Evolutionary conservation across 2,113 vertebrate genomes (phyloP).

Genomic region (Scomber colias): DNA sequence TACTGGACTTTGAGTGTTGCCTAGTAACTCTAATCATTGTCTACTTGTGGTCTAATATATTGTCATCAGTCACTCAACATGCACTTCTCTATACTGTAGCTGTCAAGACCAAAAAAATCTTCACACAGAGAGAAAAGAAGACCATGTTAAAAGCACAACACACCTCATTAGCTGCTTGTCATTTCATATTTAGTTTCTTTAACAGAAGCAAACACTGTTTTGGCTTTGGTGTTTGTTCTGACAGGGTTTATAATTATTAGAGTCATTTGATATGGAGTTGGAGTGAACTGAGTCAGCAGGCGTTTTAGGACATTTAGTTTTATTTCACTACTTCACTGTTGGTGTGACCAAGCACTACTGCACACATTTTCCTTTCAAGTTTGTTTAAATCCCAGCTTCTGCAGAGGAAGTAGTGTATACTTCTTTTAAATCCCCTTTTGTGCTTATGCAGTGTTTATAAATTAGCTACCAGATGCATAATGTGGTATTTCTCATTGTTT

Average conservation of each 20-base stretch:
- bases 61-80: not conserved
- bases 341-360: not conserved
- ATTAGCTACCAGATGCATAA: constrained; percentile 35
- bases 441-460: constrained; percentile 19
- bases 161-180: constrained; percentile 50
- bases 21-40: not conserved
- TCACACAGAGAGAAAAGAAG: not conserved
- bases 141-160: not conserved
- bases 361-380: constrained; percentile 14
- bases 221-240: constrained; percentile 8
- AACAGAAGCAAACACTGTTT: constrained; percentile 51
- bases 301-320: constrained; percentile 31
- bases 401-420: not conserved
- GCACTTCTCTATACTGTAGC: not conserved
- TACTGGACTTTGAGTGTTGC: not conserved
- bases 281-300: constrained; percentile 35
- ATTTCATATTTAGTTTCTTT: constrained; percentile 39
- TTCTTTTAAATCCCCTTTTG: constrained; percentile 8
- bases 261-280: constrained; percentile 39
- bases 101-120: constrained; percentile 4
- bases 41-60: not conserved
- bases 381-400: constrained; percentile 10
- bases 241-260: constrained; percentile 38
- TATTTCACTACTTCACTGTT: constrained; percentile 4
- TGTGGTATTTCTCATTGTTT: constrained; percentile 25